These are phyloP conservation scores for Dryobota labecula DNA, from an alignment of 2,888 invertebrate species.

Conservation along the genomic window DNA sequence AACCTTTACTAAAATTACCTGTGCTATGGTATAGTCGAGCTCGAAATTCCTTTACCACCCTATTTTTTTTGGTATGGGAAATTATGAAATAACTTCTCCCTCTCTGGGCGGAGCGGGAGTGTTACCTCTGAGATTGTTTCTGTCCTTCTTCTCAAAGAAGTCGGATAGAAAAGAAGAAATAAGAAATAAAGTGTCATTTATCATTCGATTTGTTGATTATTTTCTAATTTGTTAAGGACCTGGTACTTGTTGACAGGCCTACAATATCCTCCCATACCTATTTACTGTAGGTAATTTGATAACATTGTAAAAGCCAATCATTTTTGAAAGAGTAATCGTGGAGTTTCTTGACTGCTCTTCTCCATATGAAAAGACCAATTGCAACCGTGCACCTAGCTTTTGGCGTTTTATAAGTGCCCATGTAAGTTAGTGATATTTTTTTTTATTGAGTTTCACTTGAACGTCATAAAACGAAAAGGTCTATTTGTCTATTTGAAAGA, in stretches of 20 bases:
- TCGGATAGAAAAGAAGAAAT: no score
- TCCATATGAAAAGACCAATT: not conserved
- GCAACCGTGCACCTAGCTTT: not conserved
- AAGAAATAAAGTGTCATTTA: no score
- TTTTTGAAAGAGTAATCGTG: not conserved
- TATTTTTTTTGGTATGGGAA: no score
- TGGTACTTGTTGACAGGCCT: not conserved
- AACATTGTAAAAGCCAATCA: not conserved
- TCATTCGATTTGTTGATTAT: not conserved
- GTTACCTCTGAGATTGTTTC: not conserved
- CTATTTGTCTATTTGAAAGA: no score
- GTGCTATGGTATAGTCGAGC: not conserved
- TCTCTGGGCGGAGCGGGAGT: no score
- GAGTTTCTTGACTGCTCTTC: not conserved
- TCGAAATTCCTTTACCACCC: not conserved
- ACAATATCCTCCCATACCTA: not conserved
- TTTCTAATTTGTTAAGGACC: not conserved
- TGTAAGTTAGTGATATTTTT: no score
- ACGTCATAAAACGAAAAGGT: not conserved
- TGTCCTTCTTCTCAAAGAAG: not conserved
- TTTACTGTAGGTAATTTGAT: not conserved
- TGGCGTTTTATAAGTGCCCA: not conserved
- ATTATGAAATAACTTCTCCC: no score
- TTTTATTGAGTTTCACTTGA: not conserved
- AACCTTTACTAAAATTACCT: constrained; percentile 38